Evolutionary conservation across 1,140 invertebrate genomes (phyloP).

Genomic region (Musca vetustissima): DNA sequence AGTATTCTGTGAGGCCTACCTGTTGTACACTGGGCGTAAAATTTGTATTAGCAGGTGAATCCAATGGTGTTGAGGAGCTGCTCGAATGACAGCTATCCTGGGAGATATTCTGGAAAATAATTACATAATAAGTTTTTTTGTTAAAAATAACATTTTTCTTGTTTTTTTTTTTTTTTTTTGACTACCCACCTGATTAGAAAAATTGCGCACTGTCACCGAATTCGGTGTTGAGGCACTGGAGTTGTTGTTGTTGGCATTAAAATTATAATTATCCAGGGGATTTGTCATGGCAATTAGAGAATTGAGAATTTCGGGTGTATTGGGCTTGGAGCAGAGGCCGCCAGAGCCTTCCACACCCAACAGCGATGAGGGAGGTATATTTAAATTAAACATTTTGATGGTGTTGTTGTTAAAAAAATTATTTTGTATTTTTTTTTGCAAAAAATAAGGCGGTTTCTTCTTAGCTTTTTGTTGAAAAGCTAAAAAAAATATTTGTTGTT

Average conservation of each 20-base stretch:
- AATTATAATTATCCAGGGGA: conserved; percentile 75
- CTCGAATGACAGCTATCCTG: conserved; percentile 56
- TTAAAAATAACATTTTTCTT: too few relatives aligned
- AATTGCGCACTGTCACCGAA: conserved; percentile 42
- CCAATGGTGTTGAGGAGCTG: conserved; percentile 53
- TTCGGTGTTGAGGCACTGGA: conserved; percentile 33
- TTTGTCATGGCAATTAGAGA: conserved; percentile 87
- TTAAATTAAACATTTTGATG: conserved; percentile 59
- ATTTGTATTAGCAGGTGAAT: conserved; percentile 56
- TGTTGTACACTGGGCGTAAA: conserved; percentile 69
- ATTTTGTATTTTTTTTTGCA: not conserved
- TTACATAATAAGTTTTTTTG: not conserved
- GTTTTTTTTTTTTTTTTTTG: not conserved
- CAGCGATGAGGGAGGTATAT: conserved; percentile 59
- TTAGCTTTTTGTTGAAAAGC: not conserved
- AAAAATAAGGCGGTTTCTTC: not conserved
- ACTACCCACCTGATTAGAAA: conserved; percentile 40
- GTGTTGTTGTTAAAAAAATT: conserved; percentile 16
- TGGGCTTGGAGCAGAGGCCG: conserved; percentile 67
- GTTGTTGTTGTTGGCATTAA: conserved; percentile 37
- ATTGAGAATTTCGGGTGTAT: conserved; percentile 88
- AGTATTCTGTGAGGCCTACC: conserved; percentile 33
- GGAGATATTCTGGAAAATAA: conserved; percentile 31
- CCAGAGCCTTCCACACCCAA: conserved; percentile 59
- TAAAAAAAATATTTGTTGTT: conserved; percentile 24